Percentiles rank a stretch among this genome's conserved stretches.
phyloP scores from a whole-genome alignment of 2,113 vertebrate genomes.

The Dipodomys stephensi region DNA sequence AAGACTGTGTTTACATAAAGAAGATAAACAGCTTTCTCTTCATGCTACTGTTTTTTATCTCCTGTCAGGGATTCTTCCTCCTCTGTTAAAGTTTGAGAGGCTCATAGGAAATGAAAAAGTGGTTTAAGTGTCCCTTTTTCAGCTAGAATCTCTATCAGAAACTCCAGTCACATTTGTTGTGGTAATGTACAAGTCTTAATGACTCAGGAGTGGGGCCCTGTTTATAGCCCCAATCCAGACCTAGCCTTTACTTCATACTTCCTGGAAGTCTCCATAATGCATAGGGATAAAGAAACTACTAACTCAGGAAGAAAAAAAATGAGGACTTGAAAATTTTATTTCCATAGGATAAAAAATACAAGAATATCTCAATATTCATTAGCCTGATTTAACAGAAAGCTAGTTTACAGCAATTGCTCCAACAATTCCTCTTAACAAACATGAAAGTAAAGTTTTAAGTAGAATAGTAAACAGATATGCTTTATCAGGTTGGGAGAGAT shows the following conservation, averaged over 20 bases:
- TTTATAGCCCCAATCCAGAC: not conserved
- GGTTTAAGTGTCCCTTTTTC: not conserved
- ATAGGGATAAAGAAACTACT: not conserved
- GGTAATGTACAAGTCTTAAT: not conserved
- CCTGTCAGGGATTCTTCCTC: not conserved
- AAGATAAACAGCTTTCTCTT: not conserved
- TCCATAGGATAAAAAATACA: not conserved
- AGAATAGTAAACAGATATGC: slow-evolving; percentile 48
- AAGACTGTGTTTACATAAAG: not conserved
- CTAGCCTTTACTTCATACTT: not conserved
- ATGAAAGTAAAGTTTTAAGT: slow-evolving; percentile 46
- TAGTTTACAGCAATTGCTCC: slow-evolving; percentile 28
- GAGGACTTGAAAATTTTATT: slow-evolving; percentile 4
- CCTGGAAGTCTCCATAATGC: rapidly evolving
- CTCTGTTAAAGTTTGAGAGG: slow-evolving; percentile 12
- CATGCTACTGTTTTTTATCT: not conserved
- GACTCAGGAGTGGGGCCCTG: not conserved
- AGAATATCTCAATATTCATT: slow-evolving; percentile 47
- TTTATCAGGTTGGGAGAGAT: slow-evolving; percentile 1
- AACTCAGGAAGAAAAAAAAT: not conserved
- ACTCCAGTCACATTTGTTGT: not conserved
- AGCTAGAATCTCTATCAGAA: slow-evolving; percentile 1
- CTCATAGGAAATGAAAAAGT: not conserved
- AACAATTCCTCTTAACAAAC: slow-evolving; percentile 6
- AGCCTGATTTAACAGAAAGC: not conserved